Conservation (phyloP, 2,888 invertebrate genomes). For the Lathronympha strigana region DNA sequence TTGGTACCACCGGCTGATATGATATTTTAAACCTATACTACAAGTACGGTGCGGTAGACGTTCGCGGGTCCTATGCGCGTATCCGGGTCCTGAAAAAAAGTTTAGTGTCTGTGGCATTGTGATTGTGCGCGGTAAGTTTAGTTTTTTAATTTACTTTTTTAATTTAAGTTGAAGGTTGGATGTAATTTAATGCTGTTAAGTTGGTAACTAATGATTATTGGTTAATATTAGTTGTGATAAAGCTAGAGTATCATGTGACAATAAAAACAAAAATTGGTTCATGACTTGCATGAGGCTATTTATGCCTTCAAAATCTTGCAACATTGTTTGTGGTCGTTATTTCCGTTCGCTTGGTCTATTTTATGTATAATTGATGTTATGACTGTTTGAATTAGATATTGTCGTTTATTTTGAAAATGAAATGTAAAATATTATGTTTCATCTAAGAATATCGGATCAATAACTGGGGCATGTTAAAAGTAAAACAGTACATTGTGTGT, state of each 20-base stretch:
- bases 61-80: conserved; percentile 30
- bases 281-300: neutral
- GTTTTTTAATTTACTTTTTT: conserved; percentile 30
- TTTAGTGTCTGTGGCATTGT: conserved; percentile 40
- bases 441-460: too few species aligned
- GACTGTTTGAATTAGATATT: too few species aligned
- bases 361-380: neutral
- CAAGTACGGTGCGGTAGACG: conserved; percentile 47
- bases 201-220: conserved; percentile 6
- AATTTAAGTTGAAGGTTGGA: conserved; percentile 2
- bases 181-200: conserved; percentile 19
- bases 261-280: neutral
- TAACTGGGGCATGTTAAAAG: too few species aligned
- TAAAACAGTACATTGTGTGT: too few species aligned
- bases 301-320: conserved; percentile 16
- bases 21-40: conserved; percentile 49
- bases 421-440: too few species aligned
- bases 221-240: conserved; percentile 3
- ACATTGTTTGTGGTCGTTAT: conserved; percentile 3
- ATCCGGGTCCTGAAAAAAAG: conserved; percentile 39
- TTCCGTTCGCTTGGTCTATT: neutral
- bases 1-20: conserved; percentile 42
- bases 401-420: too few species aligned
- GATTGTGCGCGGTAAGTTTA: conserved; percentile 45
- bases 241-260: conserved; percentile 8